Base-by-base conservation (phyloP, 2,113 vertebrate genomes). In the Solenodon paradoxus region DNA sequence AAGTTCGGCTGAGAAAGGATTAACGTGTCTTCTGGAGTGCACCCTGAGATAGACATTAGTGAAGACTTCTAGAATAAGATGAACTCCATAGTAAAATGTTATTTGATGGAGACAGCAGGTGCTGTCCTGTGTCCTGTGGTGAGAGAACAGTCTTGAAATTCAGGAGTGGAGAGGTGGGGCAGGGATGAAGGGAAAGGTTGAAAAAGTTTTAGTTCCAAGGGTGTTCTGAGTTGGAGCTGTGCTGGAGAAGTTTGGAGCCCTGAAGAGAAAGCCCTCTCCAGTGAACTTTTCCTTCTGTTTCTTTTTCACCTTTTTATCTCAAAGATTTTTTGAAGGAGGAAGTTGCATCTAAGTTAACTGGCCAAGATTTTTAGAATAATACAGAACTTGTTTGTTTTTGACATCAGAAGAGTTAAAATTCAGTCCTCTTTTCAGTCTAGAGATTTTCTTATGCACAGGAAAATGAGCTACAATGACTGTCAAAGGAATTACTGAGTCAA, bases 331-430 rank as follows among this genome's bases (percentile, higher is more conserved):
- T 32, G 12, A 90, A 77, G 55, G 32, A 88, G 38, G 24, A 80
- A 45, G 2, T 68, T 87, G 38, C 24, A 22, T 84, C 32, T 19
- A 40, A 49, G 28, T 80, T 82, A 96, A 83, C 4, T 12, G 40
- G 7, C 38, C n/a, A 71, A 55, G 30, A 63, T 32, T 71, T 93
- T 91, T 81, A 85, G 53, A 91, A 80, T n/a, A n/a, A n/a, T 32
- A 16, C 16, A 66, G 8, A 64, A 12, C 12, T 92, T 93, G 11
- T 95, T 94, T 81, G 68, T 81, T 91, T 38, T 91, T 90, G 42
- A 64, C 8, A 82, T 86, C 13, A 51, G 17, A 51, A 89, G 26
- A 61, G 16, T 85, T 72, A 78, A 89, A 51, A 78, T 64, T 91
- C 9, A 64, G 6, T 57, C 9, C 9, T 57, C 66, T 71, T 47